Percentiles rank a stretch among this genome's conserved stretches.
Evolutionary conservation across 2,888 invertebrate species (phyloP).

Genomic region (Tenthredo notha): DNA sequence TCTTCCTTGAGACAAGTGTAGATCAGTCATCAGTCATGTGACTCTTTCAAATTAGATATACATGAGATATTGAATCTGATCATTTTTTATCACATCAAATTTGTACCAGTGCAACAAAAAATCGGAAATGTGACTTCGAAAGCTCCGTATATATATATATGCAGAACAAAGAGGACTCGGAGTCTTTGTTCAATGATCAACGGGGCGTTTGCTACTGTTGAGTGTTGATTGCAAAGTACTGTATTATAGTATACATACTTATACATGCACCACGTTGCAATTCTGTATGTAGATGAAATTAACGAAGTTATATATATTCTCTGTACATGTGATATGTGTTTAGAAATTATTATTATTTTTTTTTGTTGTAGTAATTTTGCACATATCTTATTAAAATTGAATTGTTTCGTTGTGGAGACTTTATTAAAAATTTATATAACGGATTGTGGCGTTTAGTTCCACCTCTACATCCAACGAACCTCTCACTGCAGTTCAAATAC

Average conservation of each 20-base stretch:
- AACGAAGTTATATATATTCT: not conserved
- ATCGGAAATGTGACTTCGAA: too few relatives aligned
- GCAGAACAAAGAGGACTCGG: not conserved
- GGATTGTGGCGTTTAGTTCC: slow-evolving; percentile 31
- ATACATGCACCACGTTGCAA: too few relatives aligned
- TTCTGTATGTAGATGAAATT: not conserved
- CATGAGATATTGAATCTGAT: too few relatives aligned
- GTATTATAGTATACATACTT: too few relatives aligned
- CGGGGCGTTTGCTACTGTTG: slow-evolving; percentile 14
- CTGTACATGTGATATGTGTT: not conserved
- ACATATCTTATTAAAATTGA: not conserved
- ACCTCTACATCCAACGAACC: slow-evolving; percentile 9
- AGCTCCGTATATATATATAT: not conserved
- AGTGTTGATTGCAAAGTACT: too few relatives aligned
- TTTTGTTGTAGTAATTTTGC: not conserved
- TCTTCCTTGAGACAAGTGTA: slow-evolving; percentile 1
- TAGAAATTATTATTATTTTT: too few relatives aligned
- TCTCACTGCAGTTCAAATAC: slow-evolving; percentile 5
- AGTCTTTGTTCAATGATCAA: slow-evolving; percentile 1
- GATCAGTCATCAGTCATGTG: too few relatives aligned
- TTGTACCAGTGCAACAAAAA: too few relatives aligned
- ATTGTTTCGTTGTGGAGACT: not conserved
- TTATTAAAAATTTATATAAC: slow-evolving; percentile 17
- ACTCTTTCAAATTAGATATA: too few relatives aligned
- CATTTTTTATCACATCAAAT: too few relatives aligned